These are phyloP conservation scores for Pelvicachromis taeniatus DNA, from an alignment of 2,113 vertebrate species.

Conservation along the genomic window DNA sequence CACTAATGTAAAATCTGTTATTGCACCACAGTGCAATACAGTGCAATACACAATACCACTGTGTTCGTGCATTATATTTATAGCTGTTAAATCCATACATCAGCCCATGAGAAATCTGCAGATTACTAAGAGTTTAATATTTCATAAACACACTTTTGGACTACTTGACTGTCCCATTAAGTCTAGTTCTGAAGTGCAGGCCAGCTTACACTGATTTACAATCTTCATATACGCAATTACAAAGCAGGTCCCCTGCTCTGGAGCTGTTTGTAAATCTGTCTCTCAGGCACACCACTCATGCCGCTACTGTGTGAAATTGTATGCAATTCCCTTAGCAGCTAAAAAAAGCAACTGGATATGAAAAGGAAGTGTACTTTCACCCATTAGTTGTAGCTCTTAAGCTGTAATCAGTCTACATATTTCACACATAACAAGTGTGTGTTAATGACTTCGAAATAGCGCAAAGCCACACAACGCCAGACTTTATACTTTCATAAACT, in stretches of 20 bases:
- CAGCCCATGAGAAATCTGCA: not conserved
- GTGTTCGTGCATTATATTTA: not conserved
- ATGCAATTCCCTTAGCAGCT: slow-evolving; percentile 11
- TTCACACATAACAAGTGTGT: not conserved
- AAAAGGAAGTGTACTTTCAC: slow-evolving; percentile 25
- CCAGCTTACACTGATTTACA: not conserved
- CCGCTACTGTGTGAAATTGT: slow-evolving; percentile 21
- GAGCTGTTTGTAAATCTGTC: slow-evolving; percentile 18
- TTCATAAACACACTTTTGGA: not conserved
- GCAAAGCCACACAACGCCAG: not conserved
- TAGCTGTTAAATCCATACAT: not conserved
- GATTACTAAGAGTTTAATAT: not conserved
- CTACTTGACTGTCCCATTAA: not conserved
- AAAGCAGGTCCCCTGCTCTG: not conserved
- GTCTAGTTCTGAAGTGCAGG: not conserved
- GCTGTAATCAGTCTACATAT: not conserved
- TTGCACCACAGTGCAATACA: too few species aligned
- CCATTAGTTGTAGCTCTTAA: not conserved
- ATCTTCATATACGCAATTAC: slow-evolving; percentile 11
- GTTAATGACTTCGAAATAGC: not conserved
- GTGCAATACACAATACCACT: not conserved
- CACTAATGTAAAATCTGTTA: not conserved
- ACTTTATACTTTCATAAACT: not conserved
- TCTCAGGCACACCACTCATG: not conserved
- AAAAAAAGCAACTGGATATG: slow-evolving; percentile 28